Conservation (phyloP, 2,113 vertebrate species). For the Phocoena sinus region DNA sequence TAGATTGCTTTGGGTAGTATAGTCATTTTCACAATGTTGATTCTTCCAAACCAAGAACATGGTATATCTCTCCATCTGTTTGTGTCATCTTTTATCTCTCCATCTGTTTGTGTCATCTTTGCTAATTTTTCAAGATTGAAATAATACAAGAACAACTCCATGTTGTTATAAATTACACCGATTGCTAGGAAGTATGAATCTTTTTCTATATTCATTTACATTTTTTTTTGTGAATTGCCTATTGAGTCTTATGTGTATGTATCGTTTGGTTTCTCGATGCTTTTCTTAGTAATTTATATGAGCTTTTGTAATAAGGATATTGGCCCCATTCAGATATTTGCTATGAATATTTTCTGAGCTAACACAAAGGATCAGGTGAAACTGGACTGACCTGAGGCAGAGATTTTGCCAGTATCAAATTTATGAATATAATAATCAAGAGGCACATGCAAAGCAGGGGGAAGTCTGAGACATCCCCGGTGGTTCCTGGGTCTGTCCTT, state of each 20-base stretch:
- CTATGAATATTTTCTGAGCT: not conserved
- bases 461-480: not conserved
- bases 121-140: not conserved
- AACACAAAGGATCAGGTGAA: not conserved
- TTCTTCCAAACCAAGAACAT: too few relatives aligned
- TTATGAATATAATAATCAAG: not conserved
- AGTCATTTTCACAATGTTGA: too few relatives aligned
- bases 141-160: not conserved
- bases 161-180: not conserved
- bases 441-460: too few relatives aligned
- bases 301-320: not conserved
- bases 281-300: not conserved
- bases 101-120: not conserved
- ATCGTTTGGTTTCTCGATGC: not conserved
- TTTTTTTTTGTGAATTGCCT: not conserved
- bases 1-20: too few relatives aligned
- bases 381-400: not conserved
- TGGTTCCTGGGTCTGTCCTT: not conserved
- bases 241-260: not conserved
- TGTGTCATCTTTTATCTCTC: too few relatives aligned
- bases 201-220: not conserved
- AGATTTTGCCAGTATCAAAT: not conserved
- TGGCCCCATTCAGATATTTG: not conserved
- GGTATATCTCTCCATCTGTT: too few relatives aligned
- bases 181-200: not conserved